A percentile compares a stretch with the other conserved stretches of the same genome.
Conservation (phyloP, 2,888 invertebrate species). For the Lissonota sp. region DNA sequence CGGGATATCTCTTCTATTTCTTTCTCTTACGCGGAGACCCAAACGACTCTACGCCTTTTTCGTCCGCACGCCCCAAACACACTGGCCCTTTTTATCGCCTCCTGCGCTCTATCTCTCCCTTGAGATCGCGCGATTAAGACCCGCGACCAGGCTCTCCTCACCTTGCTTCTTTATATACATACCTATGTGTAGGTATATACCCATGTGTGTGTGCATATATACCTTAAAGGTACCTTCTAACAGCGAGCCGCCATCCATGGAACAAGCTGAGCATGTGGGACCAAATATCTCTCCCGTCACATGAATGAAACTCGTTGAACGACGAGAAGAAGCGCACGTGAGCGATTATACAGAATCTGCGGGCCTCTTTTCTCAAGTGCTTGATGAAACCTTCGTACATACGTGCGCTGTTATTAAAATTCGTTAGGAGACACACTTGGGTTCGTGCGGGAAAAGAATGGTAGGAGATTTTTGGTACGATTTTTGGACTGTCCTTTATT, state of each 20-base stretch:
- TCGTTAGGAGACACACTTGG: constrained; percentile 70
- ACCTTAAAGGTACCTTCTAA: constrained; percentile 48
- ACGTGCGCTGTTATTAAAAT: constrained; percentile 76
- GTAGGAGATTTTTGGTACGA: background rate
- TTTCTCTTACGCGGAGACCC: constrained; percentile 13
- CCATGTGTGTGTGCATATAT: background rate
- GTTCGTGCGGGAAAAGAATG: background rate
- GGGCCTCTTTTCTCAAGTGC: constrained; percentile 16
- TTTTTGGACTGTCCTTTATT: background rate
- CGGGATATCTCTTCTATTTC: constrained; percentile 19
- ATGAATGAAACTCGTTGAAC: constrained; percentile 69
- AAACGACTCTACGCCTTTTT: constrained; percentile 54
- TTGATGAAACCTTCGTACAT: background rate
- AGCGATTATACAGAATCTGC: constrained; percentile 42
- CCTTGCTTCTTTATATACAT: constrained; percentile 33
- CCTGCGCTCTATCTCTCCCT: constrained; percentile 68
- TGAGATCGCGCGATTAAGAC: constrained; percentile 77
- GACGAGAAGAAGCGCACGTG: constrained; percentile 49
- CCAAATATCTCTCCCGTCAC: constrained; percentile 28
- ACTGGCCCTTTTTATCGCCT: constrained; percentile 53
- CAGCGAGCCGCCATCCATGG: constrained; percentile 61
- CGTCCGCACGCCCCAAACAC: constrained; percentile 52
- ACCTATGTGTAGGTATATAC: background rate
- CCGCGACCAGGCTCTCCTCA: constrained; percentile 65
- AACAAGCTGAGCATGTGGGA: constrained; percentile 27